phyloP scores from a whole-genome alignment of 2,797 vertebrate genomes.

The Chrosomus eos region DNA sequence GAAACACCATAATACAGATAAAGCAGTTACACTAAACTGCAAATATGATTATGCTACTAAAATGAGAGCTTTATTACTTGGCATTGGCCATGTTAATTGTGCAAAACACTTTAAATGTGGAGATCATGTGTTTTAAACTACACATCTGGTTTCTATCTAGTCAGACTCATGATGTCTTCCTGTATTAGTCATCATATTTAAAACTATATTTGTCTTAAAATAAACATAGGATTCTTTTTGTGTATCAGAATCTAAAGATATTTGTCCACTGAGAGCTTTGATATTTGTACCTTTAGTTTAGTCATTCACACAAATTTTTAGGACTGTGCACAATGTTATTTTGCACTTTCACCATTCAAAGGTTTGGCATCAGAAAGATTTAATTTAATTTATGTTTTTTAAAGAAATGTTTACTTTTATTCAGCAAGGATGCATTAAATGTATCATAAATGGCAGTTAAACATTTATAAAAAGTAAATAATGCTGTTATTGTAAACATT shows the following conservation, averaged over 20 bases:
- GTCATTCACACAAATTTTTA: neutral
- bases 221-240: neutral
- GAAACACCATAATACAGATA: slow-evolving; percentile 21
- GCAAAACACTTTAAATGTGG: slow-evolving; percentile 11
- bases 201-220: neutral
- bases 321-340: neutral
- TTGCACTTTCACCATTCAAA: too few relatives aligned
- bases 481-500: too few relatives aligned
- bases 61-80: slow-evolving; percentile 27
- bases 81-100: neutral
- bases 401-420: too few relatives aligned
- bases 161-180: slow-evolving; percentile 5
- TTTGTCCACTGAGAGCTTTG: neutral
- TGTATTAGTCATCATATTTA: slow-evolving; percentile 9
- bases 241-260: neutral
- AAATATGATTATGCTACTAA: slow-evolving; percentile 12
- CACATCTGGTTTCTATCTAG: slow-evolving; percentile 32
- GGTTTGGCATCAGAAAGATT: too few relatives aligned
- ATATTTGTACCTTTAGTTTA: neutral
- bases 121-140: slow-evolving; percentile 4
- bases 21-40: neutral
- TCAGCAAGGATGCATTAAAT: too few relatives aligned
- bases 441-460: too few relatives aligned
- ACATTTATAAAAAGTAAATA: too few relatives aligned
- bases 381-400: too few relatives aligned